phyloP scores from a whole-genome alignment of 1,140 invertebrate species.

The Conus ventricosus region DNA sequence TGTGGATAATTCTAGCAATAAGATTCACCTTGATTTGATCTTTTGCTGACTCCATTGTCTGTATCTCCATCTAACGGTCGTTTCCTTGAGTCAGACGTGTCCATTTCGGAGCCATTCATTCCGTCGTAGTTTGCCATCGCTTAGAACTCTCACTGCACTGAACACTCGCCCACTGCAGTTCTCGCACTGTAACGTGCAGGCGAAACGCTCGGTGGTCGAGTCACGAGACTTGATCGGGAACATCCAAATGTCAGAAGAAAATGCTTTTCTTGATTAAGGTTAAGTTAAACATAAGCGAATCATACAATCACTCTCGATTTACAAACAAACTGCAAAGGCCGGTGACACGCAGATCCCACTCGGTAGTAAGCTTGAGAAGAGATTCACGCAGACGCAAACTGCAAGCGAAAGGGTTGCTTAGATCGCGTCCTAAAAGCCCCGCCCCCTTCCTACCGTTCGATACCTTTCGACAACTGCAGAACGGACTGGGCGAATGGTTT shows the following conservation, averaged over 20 bases:
- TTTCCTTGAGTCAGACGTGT: slow-evolving; percentile 80
- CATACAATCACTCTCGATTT: background rate
- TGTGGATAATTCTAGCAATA: slow-evolving; percentile 56
- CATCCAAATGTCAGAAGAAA: slow-evolving; percentile 15
- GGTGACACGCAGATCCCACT: background rate
- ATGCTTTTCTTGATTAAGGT: background rate
- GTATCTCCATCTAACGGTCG: slow-evolving; percentile 89
- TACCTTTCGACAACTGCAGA: background rate
- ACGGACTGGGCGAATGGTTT: background rate
- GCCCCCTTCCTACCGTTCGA: background rate
- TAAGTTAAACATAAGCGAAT: background rate
- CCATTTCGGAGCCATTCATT: slow-evolving; percentile 73
- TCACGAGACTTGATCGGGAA: slow-evolving; percentile 52
- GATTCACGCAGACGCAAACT: background rate
- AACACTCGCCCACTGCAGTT: slow-evolving; percentile 57
- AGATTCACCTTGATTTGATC: slow-evolving; percentile 92
- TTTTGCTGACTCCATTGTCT: slow-evolving; percentile 90
- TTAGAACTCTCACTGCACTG: slow-evolving; percentile 33
- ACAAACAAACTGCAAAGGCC: background rate
- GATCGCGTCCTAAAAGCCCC: background rate
- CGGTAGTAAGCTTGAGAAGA: background rate
- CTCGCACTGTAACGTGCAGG: slow-evolving; percentile 67
- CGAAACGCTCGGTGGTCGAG: slow-evolving; percentile 47
- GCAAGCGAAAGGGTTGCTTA: background rate
- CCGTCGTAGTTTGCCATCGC: slow-evolving; percentile 72